Conservation (phyloP, 2,888 invertebrate genomes). For the Noctua janthe region DNA sequence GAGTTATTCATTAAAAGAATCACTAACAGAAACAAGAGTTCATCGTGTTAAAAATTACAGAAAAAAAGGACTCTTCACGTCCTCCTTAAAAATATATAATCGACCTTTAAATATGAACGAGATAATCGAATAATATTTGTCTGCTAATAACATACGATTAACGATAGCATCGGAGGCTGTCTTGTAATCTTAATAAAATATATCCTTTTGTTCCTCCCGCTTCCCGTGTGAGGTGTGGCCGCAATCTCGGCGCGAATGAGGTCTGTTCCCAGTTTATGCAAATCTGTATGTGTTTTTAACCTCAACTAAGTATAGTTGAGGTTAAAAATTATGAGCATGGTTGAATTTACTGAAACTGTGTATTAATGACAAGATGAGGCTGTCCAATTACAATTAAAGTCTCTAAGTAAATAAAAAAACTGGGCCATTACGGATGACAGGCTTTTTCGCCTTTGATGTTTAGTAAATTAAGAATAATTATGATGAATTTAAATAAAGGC, state of each 20-base stretch:
- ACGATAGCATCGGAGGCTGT: slow-evolving; percentile 53
- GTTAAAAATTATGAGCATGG: not conserved
- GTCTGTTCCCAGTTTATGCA: slow-evolving; percentile 34
- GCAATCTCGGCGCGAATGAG: slow-evolving; percentile 54
- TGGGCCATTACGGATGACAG: no score
- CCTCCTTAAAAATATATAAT: slow-evolving; percentile 12
- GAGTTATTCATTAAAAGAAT: not conserved
- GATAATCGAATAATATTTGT: slow-evolving; percentile 60
- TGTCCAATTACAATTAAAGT: no score
- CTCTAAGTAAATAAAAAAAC: no score
- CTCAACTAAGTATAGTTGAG: no score
- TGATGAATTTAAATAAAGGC: not conserved
- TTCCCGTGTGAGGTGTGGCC: slow-evolving; percentile 43
- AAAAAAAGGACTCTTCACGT: not conserved
- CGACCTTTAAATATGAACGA: slow-evolving; percentile 35
- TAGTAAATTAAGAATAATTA: not conserved
- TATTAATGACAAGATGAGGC: not conserved
- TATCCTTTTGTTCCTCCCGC: slow-evolving; percentile 65
- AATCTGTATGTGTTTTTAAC: not conserved
- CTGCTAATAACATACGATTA: slow-evolving; percentile 58
- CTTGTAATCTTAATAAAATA: slow-evolving; percentile 61
- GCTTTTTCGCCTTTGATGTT: no score
- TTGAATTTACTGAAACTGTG: not conserved
- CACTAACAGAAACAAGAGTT: not conserved
- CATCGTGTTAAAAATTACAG: not conserved